Percentiles rank a stretch among this genome's conserved stretches.
Conservation (phyloP, 2,888 invertebrate genomes). For the Drosophila putrida region DNA sequence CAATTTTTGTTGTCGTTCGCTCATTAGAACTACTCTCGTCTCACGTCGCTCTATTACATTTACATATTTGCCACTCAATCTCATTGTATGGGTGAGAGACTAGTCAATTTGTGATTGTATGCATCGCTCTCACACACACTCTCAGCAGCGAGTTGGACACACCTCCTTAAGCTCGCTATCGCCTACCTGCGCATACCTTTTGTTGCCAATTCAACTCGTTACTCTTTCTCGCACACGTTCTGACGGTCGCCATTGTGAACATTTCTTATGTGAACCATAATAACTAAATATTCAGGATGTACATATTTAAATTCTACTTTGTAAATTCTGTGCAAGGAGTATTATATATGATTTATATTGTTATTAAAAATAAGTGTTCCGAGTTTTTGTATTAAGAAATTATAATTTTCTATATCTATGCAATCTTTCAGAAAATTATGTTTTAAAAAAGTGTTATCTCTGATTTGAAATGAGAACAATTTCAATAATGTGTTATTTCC, state of each 20-base stretch:
- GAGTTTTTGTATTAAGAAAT: too few species aligned
- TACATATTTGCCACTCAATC: constrained; percentile 25
- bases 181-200: constrained; percentile 72
- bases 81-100: constrained; percentile 30
- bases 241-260: constrained; percentile 67
- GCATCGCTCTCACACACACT: constrained; percentile 19
- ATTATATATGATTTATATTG: too few species aligned
- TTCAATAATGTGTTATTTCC: too few species aligned
- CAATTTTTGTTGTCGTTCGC: constrained; percentile 74
- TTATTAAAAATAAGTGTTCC: too few species aligned
- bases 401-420: too few species aligned
- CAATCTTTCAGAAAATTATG: too few species aligned
- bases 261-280: constrained; percentile 22
- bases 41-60: constrained; percentile 31
- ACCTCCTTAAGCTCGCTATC: constrained; percentile 64
- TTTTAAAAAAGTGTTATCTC: too few species aligned
- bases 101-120: constrained; percentile 17
- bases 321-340: too few species aligned
- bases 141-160: constrained; percentile 64
- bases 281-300: not conserved
- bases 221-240: constrained; percentile 18
- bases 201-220: constrained; percentile 62
- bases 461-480: too few species aligned
- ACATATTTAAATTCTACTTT: too few species aligned
- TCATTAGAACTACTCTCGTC: constrained; percentile 64